Evolutionary conservation across 92 coral and sea anemone species (phyloP), one percentile per base, ranked within the genome.

Genomic region (Porites cylindrica): DNA sequence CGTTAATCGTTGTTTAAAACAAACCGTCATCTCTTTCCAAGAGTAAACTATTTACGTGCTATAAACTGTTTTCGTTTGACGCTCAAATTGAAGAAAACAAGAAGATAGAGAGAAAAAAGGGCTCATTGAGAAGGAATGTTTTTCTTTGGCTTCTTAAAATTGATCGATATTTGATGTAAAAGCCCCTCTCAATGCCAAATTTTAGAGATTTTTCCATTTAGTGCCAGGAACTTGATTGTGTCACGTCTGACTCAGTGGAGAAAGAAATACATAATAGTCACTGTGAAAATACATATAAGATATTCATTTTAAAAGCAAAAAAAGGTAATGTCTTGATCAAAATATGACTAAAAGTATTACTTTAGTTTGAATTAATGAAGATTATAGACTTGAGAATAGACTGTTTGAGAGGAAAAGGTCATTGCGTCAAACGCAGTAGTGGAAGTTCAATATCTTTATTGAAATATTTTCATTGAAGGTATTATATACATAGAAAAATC

Each of bases 401-500:
- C 38, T 56, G 60, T 82, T 38, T 16, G 13, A 82, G 58, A 12
- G 78, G 52, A 58, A 70, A 21, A 70, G 10, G 84, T 68, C 66
- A 70, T 70, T 58, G 47, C 64, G 58, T 69, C 26, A 59, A 26
- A 82, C 23, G 14, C 10, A 8, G 54, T 1, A 18, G 59, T 32
- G 26, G 59, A 10, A 18, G 19, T 60, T 38, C 77, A 82, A 58
- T 82, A 56, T 72, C 53, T 56, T 82, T 23, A 18, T 29, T 19
- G 54, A 82, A 82, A 71, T 70, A 82, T 82, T 82, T 82, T 82
- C 47, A 70, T 56, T 58, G 86, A 56, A 69, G 59, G 58, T 82
- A 38, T 38, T 38, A 38, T 52, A 59, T 10, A 80, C 75, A 14
- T 20, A 70, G 86, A 82, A 82, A 82, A 70, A 38, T 54, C 47